Conservation (phyloP, 2,797 vertebrate species). For the Carapus acus region DNA sequence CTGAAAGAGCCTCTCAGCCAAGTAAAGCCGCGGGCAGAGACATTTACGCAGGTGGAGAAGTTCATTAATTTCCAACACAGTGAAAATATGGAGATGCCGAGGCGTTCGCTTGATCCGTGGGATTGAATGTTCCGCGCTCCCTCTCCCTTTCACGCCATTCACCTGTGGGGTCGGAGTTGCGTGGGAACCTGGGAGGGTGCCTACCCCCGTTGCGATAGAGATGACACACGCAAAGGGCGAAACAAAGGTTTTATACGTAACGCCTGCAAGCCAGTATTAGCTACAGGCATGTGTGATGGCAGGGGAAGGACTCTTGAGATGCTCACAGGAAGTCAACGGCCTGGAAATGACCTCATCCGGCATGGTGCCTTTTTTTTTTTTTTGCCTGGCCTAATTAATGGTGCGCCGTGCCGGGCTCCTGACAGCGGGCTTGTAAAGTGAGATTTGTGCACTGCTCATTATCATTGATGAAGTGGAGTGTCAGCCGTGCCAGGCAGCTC, state of each 20-base stretch:
- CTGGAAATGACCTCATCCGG: slow-evolving; percentile 59
- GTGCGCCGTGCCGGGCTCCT: slow-evolving; percentile 62
- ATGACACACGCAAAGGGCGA: slow-evolving; percentile 2
- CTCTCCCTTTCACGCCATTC: slow-evolving; percentile 11
- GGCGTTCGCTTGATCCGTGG: slow-evolving; percentile 31
- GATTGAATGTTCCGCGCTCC: slow-evolving; percentile 32
- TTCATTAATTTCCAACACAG: slow-evolving; percentile 46
- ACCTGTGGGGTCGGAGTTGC: slow-evolving; percentile 19
- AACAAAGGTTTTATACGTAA: slow-evolving; percentile 34
- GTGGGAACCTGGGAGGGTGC: slow-evolving; percentile 25
- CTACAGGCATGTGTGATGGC: slow-evolving; percentile 12
- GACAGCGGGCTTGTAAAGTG: slow-evolving; percentile 72
- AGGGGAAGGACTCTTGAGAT: slow-evolving; percentile 40
- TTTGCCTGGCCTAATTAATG: slow-evolving; percentile 71
- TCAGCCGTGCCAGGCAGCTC: slow-evolving; percentile 60
- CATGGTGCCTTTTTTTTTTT: slow-evolving; percentile 29
- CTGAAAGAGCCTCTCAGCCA: slow-evolving; percentile 23
- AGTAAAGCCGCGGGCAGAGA: slow-evolving; percentile 31
- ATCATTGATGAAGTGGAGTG: slow-evolving; percentile 71
- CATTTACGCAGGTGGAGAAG: slow-evolving; percentile 37
- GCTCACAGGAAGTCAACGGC: slow-evolving; percentile 40
- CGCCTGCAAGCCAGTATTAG: slow-evolving; percentile 12
- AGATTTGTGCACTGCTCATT: slow-evolving; percentile 72
- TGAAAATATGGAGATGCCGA: slow-evolving; percentile 28
- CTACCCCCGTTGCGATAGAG: slow-evolving; percentile 52